Percentiles rank a stretch among this genome's conserved stretches.
Evolutionary conservation across 30 jellyfish, hydroid and myxozoan genomes (phyloP).

Genomic region (Hydractinia echinata): DNA sequence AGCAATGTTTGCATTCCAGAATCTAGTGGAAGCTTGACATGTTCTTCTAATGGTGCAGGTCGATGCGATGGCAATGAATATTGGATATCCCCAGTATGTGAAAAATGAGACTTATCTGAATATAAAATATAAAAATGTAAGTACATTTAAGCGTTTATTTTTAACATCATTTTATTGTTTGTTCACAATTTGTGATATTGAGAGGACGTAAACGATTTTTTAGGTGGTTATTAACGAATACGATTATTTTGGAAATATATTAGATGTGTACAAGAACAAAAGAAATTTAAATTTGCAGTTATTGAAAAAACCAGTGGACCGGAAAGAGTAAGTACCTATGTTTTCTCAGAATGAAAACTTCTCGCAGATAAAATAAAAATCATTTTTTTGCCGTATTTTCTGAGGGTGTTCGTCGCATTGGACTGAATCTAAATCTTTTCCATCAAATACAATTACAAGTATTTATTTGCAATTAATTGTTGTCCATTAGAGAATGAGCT

Average conservation of each 20-base stretch:
- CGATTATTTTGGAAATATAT: slow-evolving; percentile 49
- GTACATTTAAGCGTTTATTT: background rate
- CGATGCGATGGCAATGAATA: slow-evolving; percentile 3
- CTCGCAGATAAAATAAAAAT: background rate
- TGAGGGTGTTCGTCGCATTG: background rate
- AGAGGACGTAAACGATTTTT: background rate
- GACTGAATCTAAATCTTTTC: background rate
- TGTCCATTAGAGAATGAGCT: no score
- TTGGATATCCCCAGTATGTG: slow-evolving; percentile 36
- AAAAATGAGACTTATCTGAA: slow-evolving; percentile 28
- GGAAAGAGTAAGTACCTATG: slow-evolving; percentile 62
- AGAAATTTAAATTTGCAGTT: slow-evolving; percentile 26
- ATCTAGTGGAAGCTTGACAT: background rate
- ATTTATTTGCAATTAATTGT: no score
- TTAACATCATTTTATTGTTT: background rate
- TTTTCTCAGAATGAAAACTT: background rate
- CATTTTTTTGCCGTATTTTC: background rate
- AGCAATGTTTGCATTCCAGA: background rate
- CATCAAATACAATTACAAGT: background rate
- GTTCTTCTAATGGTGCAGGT: background rate
- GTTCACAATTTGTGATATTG: background rate
- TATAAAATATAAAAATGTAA: slow-evolving; percentile 21
- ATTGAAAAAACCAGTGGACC: slow-evolving; percentile 53
- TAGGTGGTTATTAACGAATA: slow-evolving; percentile 43
- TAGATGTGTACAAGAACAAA: slow-evolving; percentile 32